These are phyloP conservation scores for Amphiprion ocellaris DNA, from an alignment of 2,113 vertebrate species.

Conservation along the genomic window DNA sequence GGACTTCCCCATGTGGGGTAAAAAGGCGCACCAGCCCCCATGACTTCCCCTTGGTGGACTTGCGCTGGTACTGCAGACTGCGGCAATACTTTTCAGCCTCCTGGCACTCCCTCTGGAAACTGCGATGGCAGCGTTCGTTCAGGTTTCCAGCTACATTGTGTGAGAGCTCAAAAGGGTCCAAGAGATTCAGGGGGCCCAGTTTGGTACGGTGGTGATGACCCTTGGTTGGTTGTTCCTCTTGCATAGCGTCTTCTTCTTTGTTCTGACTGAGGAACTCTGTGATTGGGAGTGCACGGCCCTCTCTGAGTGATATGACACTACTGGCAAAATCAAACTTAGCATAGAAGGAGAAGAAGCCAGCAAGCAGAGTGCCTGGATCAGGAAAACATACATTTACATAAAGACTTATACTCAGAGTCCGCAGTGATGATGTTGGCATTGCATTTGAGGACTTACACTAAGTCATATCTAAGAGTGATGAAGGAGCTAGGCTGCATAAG, in stretches of 20 bases:
- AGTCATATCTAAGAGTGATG: not conserved
- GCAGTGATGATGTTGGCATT: not conserved
- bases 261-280: slow-evolving; percentile 66
- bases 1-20: slow-evolving; percentile 68
- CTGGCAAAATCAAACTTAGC: slow-evolving; percentile 86
- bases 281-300: slow-evolving; percentile 82
- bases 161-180: slow-evolving; percentile 93
- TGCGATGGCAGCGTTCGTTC: slow-evolving; percentile 82
- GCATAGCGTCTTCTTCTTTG: slow-evolving; percentile 33
- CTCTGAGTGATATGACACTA: slow-evolving; percentile 86
- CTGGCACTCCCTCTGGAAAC: slow-evolving; percentile 86
- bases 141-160: slow-evolving; percentile 94
- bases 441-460: not conserved
- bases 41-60: slow-evolving; percentile 87
- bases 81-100: slow-evolving; percentile 90
- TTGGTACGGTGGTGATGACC: slow-evolving; percentile 46
- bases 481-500: too few relatives aligned
- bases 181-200: slow-evolving; percentile 89
- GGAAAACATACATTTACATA: slow-evolving; percentile 15
- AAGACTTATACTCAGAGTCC: not conserved
- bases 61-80: slow-evolving; percentile 89
- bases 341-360: slow-evolving; percentile 91
- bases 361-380: slow-evolving; percentile 85
- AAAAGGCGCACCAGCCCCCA: slow-evolving; percentile 92
- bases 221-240: slow-evolving; percentile 33